phyloP scores from a whole-genome alignment of 2,113 vertebrate species.

The Lipotes vexillifer region DNA sequence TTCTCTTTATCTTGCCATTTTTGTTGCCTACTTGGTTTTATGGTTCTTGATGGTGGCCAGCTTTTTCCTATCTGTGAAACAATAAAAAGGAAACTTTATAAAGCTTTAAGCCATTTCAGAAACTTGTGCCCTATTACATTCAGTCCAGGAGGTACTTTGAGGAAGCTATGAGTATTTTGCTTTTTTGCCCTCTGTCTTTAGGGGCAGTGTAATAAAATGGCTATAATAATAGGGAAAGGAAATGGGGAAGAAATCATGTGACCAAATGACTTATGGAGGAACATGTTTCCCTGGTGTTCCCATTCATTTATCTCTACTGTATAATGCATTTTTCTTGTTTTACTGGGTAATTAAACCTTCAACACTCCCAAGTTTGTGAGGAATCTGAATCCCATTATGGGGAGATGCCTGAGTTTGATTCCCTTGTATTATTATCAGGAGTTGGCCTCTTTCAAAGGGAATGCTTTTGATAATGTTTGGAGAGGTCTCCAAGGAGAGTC shows the following conservation, averaged over 20 bases:
- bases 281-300: constrained; percentile 62
- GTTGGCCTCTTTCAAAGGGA: constrained; percentile 65
- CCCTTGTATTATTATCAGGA: constrained; percentile 60
- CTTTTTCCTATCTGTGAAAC: not conserved
- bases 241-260: constrained; percentile 67
- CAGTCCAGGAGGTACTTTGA: constrained; percentile 27
- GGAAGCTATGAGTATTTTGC: constrained; percentile 43
- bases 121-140: constrained; percentile 1
- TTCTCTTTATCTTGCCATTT: not conserved
- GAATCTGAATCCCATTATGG: constrained; percentile 73
- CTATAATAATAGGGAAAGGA: constrained; percentile 61
- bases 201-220: constrained; percentile 63
- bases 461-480: constrained; percentile 66
- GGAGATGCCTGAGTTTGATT: constrained; percentile 65
- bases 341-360: constrained; percentile 77
- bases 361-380: constrained; percentile 68
- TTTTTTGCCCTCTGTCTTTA: constrained; percentile 54
- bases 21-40: constrained; percentile 4
- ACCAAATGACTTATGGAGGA: constrained; percentile 69
- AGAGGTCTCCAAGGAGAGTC: constrained; percentile 64
- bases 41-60: not conserved
- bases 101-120: constrained; percentile 9
- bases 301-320: constrained; percentile 73
- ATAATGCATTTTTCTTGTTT: constrained; percentile 75
- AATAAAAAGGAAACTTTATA: not conserved